Evolutionary conservation across 2,113 vertebrate species (phyloP), one percentile per base, ranked within the genome.

Genomic region (Centropristis striata): DNA sequence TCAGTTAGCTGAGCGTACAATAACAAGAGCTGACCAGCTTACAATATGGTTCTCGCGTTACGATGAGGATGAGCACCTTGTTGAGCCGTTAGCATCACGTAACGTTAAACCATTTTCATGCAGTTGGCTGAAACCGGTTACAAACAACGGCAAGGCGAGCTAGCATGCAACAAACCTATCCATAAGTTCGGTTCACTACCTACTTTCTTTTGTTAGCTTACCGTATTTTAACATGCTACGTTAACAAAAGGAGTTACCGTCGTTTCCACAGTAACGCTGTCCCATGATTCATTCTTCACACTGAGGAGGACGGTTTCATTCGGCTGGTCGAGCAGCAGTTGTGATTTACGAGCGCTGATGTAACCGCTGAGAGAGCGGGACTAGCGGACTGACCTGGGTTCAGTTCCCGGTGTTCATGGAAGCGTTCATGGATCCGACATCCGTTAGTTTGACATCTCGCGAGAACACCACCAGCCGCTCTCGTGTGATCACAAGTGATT

Each of bases 181-280:
- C 20, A 12, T 10, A 2, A 4, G 2, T 23, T 23, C 8, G 27
- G 10, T 15, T 42, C 2, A 21, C 20, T 37, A 21, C n/a, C n/a
- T n/a, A 8, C 14, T 41, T 15, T 13, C n/a, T n/a, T 36, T 37
- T n/a, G 13, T 36, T 42, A 36, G 47, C 47, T 65, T 36, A 44
- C 32, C 9, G n/a, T 46, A 25, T 51, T 53, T 46, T 71, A 51
- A 65, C 69, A 70, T 72, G 84, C 75, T 84, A 88, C 42, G 67
- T 81, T 67, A 88, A 85, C 76, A 85, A 81, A 84, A 73, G 7
- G 47, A 72, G 88, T 92, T 93, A 91, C 90, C 90, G 84, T 91
- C 78, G 92, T 93, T 93, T 93, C 91, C 92, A 90, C 90, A 90
- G 92, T 86, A 94, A 94, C 90, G 86, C 55, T 44, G 72, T 85